phyloP scores from a whole-genome alignment of 2,113 vertebrate species.

The Elaphurus davidianus region DNA sequence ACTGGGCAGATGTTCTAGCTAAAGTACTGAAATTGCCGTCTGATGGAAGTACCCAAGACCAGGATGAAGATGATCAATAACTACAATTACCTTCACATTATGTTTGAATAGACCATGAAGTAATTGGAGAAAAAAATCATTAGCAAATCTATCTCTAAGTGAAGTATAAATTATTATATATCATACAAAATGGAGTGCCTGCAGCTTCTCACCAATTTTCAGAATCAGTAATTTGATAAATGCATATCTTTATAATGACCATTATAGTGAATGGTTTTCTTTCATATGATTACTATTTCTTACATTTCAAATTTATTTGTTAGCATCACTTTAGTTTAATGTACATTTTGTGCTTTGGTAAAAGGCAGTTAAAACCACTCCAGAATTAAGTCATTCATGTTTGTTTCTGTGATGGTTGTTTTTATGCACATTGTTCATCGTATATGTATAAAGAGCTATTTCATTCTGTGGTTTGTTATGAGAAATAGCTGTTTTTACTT shows the following conservation, averaged over 20 bases:
- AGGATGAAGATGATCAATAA: conserved; percentile 25
- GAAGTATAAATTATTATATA: neutral
- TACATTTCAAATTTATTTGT: neutral
- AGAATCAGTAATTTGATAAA: neutral
- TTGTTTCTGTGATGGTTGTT: neutral
- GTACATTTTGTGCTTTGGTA: neutral
- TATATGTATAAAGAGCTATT: neutral
- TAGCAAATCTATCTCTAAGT: neutral
- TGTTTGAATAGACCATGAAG: neutral
- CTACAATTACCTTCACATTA: conserved; percentile 33
- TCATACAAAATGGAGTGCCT: neutral
- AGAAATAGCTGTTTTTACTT: neutral
- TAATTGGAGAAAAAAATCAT: conserved; percentile 23
- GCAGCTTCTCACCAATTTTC: neutral
- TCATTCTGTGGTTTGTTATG: neutral
- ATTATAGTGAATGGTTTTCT: neutral
- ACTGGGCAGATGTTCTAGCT: neutral
- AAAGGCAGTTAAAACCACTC: neutral
- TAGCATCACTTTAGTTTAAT: neutral
- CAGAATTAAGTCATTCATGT: neutral
- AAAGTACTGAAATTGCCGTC: neutral
- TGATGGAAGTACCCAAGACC: neutral
- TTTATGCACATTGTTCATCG: neutral
- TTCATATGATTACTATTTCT: neutral
- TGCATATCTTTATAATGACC: neutral